phyloP scores from a whole-genome alignment of 2,888 invertebrate species.

The Morpho achilles region DNA sequence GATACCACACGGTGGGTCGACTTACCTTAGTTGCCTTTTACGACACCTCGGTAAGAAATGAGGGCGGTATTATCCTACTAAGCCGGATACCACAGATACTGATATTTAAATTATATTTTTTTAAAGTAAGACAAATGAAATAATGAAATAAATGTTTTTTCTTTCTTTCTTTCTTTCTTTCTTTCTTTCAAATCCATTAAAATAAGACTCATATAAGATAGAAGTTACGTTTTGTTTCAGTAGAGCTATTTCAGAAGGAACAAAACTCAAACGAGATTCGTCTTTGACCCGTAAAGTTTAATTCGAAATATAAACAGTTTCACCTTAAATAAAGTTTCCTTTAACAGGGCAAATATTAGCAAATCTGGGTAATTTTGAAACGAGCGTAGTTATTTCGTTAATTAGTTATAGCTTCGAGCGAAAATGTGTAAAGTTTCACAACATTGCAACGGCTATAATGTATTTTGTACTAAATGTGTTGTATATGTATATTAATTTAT shows the following conservation, averaged over 20 bases:
- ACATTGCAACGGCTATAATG: not conserved
- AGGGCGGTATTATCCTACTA: too few relatives aligned
- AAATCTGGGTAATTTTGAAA: constrained; percentile 21
- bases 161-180: too few relatives aligned
- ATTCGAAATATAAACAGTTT: constrained; percentile 21
- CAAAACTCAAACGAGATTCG: constrained; percentile 9
- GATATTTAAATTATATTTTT: too few relatives aligned
- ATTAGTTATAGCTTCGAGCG: constrained; percentile 22
- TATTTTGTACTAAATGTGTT: not conserved
- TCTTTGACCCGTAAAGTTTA: constrained; percentile 16
- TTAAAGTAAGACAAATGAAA: too few relatives aligned
- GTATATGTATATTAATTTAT: too few relatives aligned
- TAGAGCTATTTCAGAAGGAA: constrained; percentile 13
- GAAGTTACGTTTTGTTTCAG: constrained; percentile 9
- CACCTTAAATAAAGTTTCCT: constrained; percentile 24
- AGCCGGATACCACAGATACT: too few relatives aligned
- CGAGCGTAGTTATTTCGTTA: constrained; percentile 21
- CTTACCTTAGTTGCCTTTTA: too few relatives aligned
- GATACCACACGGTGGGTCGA: too few relatives aligned
- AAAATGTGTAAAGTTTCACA: constrained; percentile 19
- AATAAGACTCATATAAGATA: not conserved
- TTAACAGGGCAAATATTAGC: constrained; percentile 22
- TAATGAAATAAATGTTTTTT: too few relatives aligned
- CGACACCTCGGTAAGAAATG: too few relatives aligned
- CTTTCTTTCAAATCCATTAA: too few relatives aligned